These are phyloP conservation scores for Gastracanthus pulcherrimus DNA, from an alignment of 2,888 invertebrate genomes.

Conservation along the genomic window DNA sequence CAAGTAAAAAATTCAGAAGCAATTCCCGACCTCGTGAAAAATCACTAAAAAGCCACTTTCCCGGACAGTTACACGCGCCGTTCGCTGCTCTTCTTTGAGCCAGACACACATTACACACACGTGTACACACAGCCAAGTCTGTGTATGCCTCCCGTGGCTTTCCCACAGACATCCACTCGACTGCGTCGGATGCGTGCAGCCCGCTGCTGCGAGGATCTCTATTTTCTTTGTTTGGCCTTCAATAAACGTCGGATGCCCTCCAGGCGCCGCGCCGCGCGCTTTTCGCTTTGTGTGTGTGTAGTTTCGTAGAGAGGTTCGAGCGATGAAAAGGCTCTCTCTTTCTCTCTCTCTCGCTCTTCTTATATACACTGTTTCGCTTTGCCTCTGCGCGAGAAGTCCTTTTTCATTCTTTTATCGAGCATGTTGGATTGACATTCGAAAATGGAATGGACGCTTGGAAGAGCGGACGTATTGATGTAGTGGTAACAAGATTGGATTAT, in stretches of 20 bases:
- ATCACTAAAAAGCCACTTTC: not conserved
- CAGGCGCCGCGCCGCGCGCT: not conserved
- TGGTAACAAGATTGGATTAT: not conserved
- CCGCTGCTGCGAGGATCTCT: not conserved
- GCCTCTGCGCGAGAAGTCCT: not conserved
- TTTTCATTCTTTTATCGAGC: not conserved
- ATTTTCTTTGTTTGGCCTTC: constrained; percentile 45
- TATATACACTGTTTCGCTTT: not conserved
- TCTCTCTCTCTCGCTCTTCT: too few relatives aligned
- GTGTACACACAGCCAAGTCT: not conserved
- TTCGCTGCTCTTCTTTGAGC: not conserved
- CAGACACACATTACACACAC: not conserved
- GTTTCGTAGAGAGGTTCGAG: not conserved
- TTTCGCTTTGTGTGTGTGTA: not conserved
- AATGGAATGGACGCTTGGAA: not conserved
- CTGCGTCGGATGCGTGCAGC: not conserved
- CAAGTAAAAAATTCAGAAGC: too few relatives aligned
- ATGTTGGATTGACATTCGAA: not conserved
- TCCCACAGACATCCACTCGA: not conserved
- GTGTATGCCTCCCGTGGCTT: not conserved
- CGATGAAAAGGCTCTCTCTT: constrained; percentile 1
- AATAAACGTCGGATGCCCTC: constrained; percentile 17
- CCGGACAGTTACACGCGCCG: not conserved
- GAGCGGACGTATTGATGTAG: not conserved
- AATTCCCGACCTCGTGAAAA: too few relatives aligned